Base-by-base conservation (phyloP, 2,888 invertebrate species). In the Volucella inflata region DNA sequence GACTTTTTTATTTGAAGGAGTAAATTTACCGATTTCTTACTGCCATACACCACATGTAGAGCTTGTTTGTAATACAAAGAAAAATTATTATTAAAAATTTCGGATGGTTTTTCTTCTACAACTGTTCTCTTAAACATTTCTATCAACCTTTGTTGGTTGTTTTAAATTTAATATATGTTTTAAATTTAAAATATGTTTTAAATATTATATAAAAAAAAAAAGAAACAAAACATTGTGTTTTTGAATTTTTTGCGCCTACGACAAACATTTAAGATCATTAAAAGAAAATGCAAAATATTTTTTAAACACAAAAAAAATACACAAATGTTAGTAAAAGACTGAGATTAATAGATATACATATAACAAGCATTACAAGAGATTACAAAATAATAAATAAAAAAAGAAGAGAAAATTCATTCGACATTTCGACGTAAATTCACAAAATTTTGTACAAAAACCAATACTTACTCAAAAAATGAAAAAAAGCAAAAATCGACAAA, bases 271-370 rank as follows among this genome's bases (percentile, higher is more conserved):
- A 53, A 44, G 64, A 62, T 53, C 16, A 64, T 60, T 50, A 14
- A 60, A 30, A 60, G 51, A 51, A 60, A 16, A 40, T 30, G 42
- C 42, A 51, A 60, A 14, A 40, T 30, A 51, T 51, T 50, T 62
- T 21, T 60, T 60, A 42, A 60, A 72, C 50, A 72, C 4, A 30
- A 51, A 53, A 51, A n/a, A n/a, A n/a, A n/a, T n/a, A 74, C 64
- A 74, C 53, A 55, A 50, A 64, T 57, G 65, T 75, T 57, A 75
- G 74, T 65, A 57, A 74, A 74, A 75, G 74, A 75, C 74, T 75
- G 74, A 75, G 65, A 64, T 75, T 46, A 75, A 75, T 55, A 75
- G 53, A 75, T 57, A 65, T 75, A 65, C 64, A 64, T 57, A 75
- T 57, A 71, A 59, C 70, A 71, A 59, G 48, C 74, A 75, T 65